Percentiles rank a stretch among this genome's conserved stretches.
These are phyloP conservation scores for Perizoma affinitatum DNA, from an alignment of 2,888 invertebrate species.

Conservation along the genomic window DNA sequence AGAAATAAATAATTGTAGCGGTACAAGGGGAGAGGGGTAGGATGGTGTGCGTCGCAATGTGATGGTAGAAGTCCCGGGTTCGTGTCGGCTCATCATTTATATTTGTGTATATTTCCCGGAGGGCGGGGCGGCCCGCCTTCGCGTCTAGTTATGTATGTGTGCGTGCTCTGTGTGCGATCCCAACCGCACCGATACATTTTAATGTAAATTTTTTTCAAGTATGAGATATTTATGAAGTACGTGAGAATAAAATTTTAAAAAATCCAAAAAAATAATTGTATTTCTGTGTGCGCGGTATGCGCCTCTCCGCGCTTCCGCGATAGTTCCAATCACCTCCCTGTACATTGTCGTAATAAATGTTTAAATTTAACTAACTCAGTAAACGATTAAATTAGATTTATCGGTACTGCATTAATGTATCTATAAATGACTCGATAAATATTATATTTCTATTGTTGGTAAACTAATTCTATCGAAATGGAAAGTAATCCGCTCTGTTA, in stretches of 20 bases:
- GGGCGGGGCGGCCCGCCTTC: constrained; percentile 18
- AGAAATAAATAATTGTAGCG: constrained; percentile 78
- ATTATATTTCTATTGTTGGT: constrained; percentile 83
- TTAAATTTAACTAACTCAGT: constrained; percentile 76
- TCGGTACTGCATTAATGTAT: constrained; percentile 79
- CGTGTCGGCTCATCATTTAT: constrained; percentile 68
- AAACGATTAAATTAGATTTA: constrained; percentile 82
- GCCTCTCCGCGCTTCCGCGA: constrained; percentile 33
- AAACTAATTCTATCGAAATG: constrained; percentile 75
- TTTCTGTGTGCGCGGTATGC: constrained; percentile 50
- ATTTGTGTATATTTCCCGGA: constrained; percentile 60
- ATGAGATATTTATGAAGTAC: constrained; percentile 83
- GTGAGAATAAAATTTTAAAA: constrained; percentile 75
- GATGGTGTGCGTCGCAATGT: constrained; percentile 78
- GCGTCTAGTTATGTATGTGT: constrained; percentile 44
- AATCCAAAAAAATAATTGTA: constrained; percentile 68
- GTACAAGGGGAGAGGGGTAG: constrained; percentile 77
- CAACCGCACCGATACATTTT: constrained; percentile 65
- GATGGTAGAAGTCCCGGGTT: constrained; percentile 66
- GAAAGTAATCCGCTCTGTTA: constrained; percentile 80
- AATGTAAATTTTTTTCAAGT: constrained; percentile 82
- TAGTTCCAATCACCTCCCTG: constrained; percentile 52
- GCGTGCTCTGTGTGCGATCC: constrained; percentile 43
- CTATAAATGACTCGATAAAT: constrained; percentile 82
- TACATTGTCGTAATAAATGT: constrained; percentile 74